Percentiles rank a stretch among this genome's conserved stretches.
Evolutionary conservation across 2,797 vertebrate species (phyloP).

Genomic region (Emydoidea blandingii): DNA sequence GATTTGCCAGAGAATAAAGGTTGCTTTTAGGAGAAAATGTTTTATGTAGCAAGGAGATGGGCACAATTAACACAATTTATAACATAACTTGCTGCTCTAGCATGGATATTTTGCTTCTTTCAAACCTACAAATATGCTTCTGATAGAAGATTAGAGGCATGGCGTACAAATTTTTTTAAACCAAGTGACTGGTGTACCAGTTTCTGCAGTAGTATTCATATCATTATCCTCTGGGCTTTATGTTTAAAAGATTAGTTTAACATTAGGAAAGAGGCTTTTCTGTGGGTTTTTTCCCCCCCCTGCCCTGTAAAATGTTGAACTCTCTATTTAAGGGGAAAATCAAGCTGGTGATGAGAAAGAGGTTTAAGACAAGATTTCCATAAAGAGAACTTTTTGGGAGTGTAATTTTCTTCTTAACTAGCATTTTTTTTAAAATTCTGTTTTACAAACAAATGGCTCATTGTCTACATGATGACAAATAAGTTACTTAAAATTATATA

Average conservation of each 20-base stretch:
- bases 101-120: background rate
- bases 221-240: slow-evolving; percentile 61
- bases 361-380: background rate
- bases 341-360: slow-evolving; percentile 60
- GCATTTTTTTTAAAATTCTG: slow-evolving; percentile 17
- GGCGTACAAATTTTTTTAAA: slow-evolving; percentile 48
- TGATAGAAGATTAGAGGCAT: background rate
- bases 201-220: slow-evolving; percentile 61
- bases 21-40: background rate
- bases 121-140: background rate
- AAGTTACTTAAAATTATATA: background rate
- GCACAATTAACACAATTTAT: slow-evolving; percentile 7
- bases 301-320: slow-evolving; percentile 52
- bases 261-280: slow-evolving; percentile 72
- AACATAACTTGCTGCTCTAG: background rate
- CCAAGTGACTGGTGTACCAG: slow-evolving; percentile 45
- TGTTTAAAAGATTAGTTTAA: slow-evolving; percentile 75
- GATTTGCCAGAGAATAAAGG: background rate
- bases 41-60: background rate
- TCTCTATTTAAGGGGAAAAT: slow-evolving; percentile 33
- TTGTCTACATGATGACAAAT: background rate
- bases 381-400: background rate
- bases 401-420: background rate
- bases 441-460: background rate
- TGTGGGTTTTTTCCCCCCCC: slow-evolving; percentile 26